Base-by-base conservation (phyloP, 2,888 invertebrate genomes). In the Cryptus armator region DNA sequence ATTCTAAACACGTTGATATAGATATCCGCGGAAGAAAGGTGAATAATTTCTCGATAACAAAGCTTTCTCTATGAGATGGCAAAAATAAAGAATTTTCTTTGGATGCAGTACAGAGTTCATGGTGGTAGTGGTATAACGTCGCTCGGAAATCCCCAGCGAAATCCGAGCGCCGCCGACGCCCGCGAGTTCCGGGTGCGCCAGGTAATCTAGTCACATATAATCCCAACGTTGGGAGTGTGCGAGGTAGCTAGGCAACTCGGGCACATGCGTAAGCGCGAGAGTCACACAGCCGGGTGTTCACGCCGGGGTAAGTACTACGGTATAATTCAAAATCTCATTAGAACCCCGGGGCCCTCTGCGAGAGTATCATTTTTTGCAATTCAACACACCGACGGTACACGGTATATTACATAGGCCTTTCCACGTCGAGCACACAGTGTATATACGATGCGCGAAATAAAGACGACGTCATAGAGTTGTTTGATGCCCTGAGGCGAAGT, bases 261-360 rank as follows among this genome's bases (percentile, higher is more conserved):
- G 74, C 68, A 43, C 76, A 67, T 46, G 62, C 51, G 83, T 71
- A 72, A 83, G 72, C 70, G 48, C 43, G 59, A 66, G 71, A 66
- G 37, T 37, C 37, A 37, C 79, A 59, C 66, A 48, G 29, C 32
- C 44, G 86, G 67, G 74, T 88, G 87, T 88, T 89, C 81, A 74
- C 81, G 86, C 81, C 66, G 86, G 86, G 90, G 88, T 91, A 84
- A 80, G 80, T 71, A 90, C 90, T 90, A 88, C 89, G 88, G 88
- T 90, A 90, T 92, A 92, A 92, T 93, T 92, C 92, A 92, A 92
- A 92, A 92, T 92, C 92, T 92, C 92, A 92, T 93, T 93, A 92
- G 90, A 91, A 87, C 86, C 86, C 88, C 7, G 37, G 9, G 86
- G 88, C 87, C 89, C 88, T 88, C 89, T 48, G 32, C 56, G 24